Percentiles rank a stretch among this genome's conserved stretches.
Conservation (phyloP, 2,797 vertebrate species). For the Lerista edwardsae region DNA sequence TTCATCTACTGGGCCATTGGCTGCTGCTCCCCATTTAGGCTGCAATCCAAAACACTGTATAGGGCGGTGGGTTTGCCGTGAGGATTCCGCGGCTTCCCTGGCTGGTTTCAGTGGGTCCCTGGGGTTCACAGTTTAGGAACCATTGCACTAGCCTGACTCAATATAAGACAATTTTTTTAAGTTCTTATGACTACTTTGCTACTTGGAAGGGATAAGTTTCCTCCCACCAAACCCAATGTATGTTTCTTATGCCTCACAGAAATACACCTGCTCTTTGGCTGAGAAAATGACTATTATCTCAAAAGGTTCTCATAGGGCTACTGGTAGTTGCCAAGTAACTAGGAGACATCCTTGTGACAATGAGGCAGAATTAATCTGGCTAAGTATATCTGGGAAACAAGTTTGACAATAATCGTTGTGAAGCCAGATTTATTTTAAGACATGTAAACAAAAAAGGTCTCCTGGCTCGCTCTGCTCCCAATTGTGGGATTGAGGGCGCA, state of each 20-base stretch:
- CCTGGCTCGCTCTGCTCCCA: background rate
- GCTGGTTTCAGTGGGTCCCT: too few relatives aligned
- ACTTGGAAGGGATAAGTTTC: background rate
- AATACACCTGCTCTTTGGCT: background rate
- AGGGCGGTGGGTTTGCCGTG: too few relatives aligned
- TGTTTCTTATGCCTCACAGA: background rate
- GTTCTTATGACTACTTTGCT: background rate
- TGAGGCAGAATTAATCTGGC: conserved; percentile 12
- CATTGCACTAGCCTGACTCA: too few relatives aligned
- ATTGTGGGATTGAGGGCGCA: too few relatives aligned
- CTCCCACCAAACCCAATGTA: background rate
- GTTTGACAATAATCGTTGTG: conserved; percentile 2
- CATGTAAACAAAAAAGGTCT: background rate
- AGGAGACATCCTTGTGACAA: conserved; percentile 15
- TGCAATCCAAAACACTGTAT: too few relatives aligned
- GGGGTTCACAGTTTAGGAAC: too few relatives aligned
- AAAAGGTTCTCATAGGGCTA: conserved; percentile 3
- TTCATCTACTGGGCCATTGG: too few relatives aligned
- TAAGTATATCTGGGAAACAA: conserved; percentile 11
- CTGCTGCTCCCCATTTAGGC: too few relatives aligned
- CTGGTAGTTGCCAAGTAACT: conserved; percentile 29
- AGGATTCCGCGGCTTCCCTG: too few relatives aligned
- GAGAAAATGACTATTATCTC: background rate
- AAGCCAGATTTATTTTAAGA: background rate
- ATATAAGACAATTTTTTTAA: too few relatives aligned